Base-by-base conservation (phyloP, 2,888 invertebrate species). In the Yponomeuta plumbellus region DNA sequence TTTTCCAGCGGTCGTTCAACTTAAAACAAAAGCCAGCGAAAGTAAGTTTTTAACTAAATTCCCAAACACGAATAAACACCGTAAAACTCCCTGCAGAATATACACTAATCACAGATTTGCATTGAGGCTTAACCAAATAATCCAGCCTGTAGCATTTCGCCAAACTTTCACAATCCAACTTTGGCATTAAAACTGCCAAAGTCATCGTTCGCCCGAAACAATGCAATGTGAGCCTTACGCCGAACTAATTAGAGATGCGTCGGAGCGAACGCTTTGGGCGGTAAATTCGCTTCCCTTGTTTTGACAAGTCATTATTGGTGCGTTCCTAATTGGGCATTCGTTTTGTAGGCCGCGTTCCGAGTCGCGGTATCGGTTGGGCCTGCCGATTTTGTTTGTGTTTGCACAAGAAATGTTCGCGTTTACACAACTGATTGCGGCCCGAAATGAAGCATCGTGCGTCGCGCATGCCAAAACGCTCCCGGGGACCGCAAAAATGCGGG, bases 241-340 rank as follows among this genome's bases (percentile, higher is more conserved):
- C 52, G 8, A 34, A 40, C 1, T 66, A 3, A 34, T 70, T 77
- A 85, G 75, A 75, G 74, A 70, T 71, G 67, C 71, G 68, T 68
- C 67, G 61, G 64, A 64, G 40, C 65, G 69, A 67, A 66, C 72
- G 72, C 77, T 68, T 69, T 70, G 72, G 57, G 70, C 71, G 72
- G 74, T 79, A 82, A 56, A 59, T 17, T n/a, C 11, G 57, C 21
- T 64, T 64, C 65, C 81, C 83, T 84, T 90, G 88, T 90, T 89
- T 89, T 88, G 86, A 88, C 85, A 90, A 89, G 81, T 87, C 85
- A 89, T 89, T 89, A 89, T 86, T 81, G 83, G 83, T 80, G 77
- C 80, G 76, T 79, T 82, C 83, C 83, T 88, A 89, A 88, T 85
- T 89, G 88, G 85, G 75, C 78, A 76, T 80, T 79, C 80, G 81